A percentile compares a stretch with the other conserved stretches of the same genome.
These are phyloP conservation scores for Drosophila lini DNA, from an alignment of 1,140 invertebrate species.

Conservation along the genomic window DNA sequence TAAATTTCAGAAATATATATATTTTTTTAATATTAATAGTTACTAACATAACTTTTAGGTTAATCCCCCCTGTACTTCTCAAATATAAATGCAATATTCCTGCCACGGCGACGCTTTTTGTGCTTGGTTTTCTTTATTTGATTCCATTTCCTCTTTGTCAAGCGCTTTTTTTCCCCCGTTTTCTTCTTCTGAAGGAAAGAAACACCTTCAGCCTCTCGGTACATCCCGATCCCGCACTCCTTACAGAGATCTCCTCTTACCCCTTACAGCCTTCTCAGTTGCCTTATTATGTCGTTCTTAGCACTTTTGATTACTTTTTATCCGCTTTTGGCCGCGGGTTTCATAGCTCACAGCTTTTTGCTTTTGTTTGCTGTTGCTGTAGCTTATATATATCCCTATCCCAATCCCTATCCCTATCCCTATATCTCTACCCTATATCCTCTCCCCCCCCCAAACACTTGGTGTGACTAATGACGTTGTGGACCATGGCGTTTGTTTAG, in stretches of 20 bases:
- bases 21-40: not conserved
- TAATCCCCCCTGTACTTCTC: constrained; percentile 9
- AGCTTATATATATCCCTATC: constrained; percentile 46
- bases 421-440: not conserved
- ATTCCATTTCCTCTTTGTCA: constrained; percentile 79
- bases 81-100: constrained; percentile 55
- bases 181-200: constrained; percentile 23
- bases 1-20: no score
- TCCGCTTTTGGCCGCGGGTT: constrained; percentile 69
- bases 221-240: constrained; percentile 12
- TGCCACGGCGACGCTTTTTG: constrained; percentile 54
- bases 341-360: constrained; percentile 54
- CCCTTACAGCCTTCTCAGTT: constrained; percentile 38
- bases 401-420: constrained; percentile 5
- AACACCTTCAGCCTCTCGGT: constrained; percentile 59
- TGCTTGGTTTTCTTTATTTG: constrained; percentile 63
- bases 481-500: constrained; percentile 70
- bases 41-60: no score
- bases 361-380: constrained; percentile 33
- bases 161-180: constrained; percentile 16
- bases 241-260: not conserved
- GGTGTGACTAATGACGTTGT: constrained; percentile 77
- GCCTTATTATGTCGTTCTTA: constrained; percentile 83
- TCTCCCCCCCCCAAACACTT: constrained; percentile 27
- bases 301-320: constrained; percentile 83